These are phyloP conservation scores for Artemisiospiza belli DNA, from an alignment of 2,113 vertebrate genomes.

Conservation along the genomic window DNA sequence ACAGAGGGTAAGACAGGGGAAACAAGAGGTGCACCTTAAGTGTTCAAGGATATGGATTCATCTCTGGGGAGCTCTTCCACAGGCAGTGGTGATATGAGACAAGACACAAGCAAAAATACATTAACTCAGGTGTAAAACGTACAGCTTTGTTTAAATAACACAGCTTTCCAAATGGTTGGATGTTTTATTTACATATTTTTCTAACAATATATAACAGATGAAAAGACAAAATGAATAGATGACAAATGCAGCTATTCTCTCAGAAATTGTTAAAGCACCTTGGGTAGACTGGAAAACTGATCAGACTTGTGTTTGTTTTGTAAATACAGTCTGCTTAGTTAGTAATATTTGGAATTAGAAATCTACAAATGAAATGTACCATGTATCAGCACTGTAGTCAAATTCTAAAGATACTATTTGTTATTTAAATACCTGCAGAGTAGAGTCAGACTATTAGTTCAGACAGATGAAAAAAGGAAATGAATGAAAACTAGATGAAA, in stretches of 20 bases:
- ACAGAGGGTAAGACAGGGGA: background rate
- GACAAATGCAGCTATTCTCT: constrained; percentile 30
- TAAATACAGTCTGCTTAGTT: background rate
- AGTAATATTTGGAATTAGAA: background rate
- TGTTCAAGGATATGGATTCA: background rate
- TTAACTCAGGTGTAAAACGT: background rate
- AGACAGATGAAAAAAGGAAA: background rate
- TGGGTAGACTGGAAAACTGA: background rate
- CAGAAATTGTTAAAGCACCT: background rate
- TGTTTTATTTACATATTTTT: background rate
- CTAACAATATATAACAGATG: background rate
- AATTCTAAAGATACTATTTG: background rate
- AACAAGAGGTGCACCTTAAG: background rate
- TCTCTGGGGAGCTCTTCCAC: background rate
- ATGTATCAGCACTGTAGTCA: background rate
- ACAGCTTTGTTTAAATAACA: background rate
- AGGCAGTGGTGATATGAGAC: background rate
- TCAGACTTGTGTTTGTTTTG: background rate
- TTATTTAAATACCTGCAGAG: background rate
- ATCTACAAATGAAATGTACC: background rate
- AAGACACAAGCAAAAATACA: background rate
- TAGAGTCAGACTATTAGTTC: background rate
- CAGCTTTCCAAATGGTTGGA: background rate
- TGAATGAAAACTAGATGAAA: background rate
- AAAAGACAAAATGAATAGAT: constrained; percentile 2